Conservation (phyloP, 2,113 vertebrate genomes). For the Lophochroa leadbeateri region DNA sequence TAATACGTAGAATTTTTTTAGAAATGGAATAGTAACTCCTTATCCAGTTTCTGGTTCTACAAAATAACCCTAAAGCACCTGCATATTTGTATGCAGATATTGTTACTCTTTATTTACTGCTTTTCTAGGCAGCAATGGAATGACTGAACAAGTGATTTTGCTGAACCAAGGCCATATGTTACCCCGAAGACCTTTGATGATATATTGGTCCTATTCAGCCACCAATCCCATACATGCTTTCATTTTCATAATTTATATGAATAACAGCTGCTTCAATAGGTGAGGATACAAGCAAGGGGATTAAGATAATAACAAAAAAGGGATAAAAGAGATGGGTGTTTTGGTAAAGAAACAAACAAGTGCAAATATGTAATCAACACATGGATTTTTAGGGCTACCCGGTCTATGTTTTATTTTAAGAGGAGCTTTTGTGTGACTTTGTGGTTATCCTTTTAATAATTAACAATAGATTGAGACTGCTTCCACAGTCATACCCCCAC, state of each 20-base stretch:
- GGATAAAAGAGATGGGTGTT: not conserved
- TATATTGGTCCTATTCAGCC: not conserved
- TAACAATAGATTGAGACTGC: not conserved
- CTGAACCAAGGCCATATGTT: conserved; percentile 2
- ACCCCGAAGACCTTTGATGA: not conserved
- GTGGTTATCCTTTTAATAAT: not conserved
- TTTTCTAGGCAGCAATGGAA: not conserved
- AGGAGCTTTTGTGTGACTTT: not conserved
- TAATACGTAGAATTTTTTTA: not conserved
- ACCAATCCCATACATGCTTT: not conserved
- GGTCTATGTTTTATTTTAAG: not conserved
- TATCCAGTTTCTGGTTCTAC: not conserved
- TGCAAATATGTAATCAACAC: not conserved
- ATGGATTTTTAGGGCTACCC: not conserved
- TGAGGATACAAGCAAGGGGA: not conserved
- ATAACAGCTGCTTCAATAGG: not conserved
- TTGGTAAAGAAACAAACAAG: not conserved
- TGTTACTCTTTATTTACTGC: conserved; percentile 25
- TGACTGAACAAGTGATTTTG: conserved; percentile 19
- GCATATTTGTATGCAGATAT: not conserved
- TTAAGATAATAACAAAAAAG: not conserved
- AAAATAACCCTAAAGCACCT: not conserved
- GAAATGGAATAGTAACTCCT: not conserved
- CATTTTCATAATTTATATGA: not conserved
- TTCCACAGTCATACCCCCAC: not conserved